A percentile compares a stretch with the other conserved stretches of the same genome.
Conservation (phyloP, 2,888 invertebrate genomes). For the Ectemnius lituratus region DNA sequence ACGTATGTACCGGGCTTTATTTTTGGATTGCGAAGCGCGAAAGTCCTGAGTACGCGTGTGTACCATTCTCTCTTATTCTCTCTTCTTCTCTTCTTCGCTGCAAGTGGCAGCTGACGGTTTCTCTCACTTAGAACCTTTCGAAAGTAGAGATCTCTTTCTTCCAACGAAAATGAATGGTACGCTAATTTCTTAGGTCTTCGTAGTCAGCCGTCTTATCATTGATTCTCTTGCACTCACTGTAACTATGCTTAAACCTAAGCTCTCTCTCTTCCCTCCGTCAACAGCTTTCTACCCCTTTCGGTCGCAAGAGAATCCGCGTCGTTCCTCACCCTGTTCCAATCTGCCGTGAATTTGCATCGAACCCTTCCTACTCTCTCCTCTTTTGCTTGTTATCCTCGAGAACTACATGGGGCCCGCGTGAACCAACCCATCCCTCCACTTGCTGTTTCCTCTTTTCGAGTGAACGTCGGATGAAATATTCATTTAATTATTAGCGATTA, state of each 20-base stretch:
- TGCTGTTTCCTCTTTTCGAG: constrained; percentile 10
- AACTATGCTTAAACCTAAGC: background rate
- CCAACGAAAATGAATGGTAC: background rate
- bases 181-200: background rate
- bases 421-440: background rate
- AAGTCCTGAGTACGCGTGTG: constrained; percentile 30
- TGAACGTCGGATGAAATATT: constrained; percentile 72
- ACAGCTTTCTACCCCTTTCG: constrained; percentile 23
- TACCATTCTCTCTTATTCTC: constrained; percentile 13
- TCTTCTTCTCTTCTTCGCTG: background rate
- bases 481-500: constrained; percentile 75
- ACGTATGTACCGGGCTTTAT: constrained; percentile 56
- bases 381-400: constrained; percentile 48
- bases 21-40: constrained; percentile 53
- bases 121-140: no score
- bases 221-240: background rate
- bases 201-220: background rate
- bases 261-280: no score
- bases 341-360: constrained; percentile 70
- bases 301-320: constrained; percentile 16
- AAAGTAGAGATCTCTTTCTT: background rate
- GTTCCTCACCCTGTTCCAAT: constrained; percentile 56
- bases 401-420: constrained; percentile 21
- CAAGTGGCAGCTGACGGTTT: no score
- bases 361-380: constrained; percentile 61